Evolutionary conservation across 2,888 invertebrate genomes (phyloP).

Genomic region (Orthosia gracilis): DNA sequence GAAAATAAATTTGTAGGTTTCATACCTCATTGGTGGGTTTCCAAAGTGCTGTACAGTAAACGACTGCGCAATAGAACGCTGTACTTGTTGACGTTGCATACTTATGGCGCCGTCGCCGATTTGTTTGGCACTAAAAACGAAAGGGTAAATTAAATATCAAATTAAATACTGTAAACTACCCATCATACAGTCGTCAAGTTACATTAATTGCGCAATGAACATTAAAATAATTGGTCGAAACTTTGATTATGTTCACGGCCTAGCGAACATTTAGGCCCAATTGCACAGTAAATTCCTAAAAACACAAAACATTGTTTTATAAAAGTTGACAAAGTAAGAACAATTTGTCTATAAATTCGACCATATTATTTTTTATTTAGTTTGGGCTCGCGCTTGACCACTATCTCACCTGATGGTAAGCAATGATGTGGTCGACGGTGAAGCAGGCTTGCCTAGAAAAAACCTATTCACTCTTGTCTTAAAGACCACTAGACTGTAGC

Average conservation of each 20-base stretch:
- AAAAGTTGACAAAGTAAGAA: background rate
- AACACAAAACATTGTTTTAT: conserved; percentile 2
- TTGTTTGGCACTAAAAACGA: conserved; percentile 81
- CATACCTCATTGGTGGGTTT: conserved; percentile 84
- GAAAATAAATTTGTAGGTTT: background rate
- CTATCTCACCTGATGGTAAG: no score
- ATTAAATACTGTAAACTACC: background rate
- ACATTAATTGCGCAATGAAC: conserved; percentile 24
- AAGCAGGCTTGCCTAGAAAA: no score
- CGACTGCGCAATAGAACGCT: conserved; percentile 87
- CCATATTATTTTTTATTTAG: no score
- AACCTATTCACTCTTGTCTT: no score
- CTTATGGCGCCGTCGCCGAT: conserved; percentile 79
- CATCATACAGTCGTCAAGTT: conserved; percentile 21
- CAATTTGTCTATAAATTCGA: background rate
- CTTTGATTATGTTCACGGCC: conserved; percentile 15
- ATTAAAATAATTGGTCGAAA: conserved; percentile 36
- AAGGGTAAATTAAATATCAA: conserved; percentile 30
- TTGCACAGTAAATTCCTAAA: conserved; percentile 21
- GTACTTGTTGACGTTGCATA: conserved; percentile 85
- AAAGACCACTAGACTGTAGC: no score
- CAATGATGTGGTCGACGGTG: no score
- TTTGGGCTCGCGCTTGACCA: no score
- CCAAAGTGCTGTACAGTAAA: conserved; percentile 88
- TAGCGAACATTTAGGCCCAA: conserved; percentile 17